Percentiles rank a stretch among this genome's conserved stretches.
Conservation (phyloP, 2,797 vertebrate genomes). For the Bovichtus diacanthus region DNA sequence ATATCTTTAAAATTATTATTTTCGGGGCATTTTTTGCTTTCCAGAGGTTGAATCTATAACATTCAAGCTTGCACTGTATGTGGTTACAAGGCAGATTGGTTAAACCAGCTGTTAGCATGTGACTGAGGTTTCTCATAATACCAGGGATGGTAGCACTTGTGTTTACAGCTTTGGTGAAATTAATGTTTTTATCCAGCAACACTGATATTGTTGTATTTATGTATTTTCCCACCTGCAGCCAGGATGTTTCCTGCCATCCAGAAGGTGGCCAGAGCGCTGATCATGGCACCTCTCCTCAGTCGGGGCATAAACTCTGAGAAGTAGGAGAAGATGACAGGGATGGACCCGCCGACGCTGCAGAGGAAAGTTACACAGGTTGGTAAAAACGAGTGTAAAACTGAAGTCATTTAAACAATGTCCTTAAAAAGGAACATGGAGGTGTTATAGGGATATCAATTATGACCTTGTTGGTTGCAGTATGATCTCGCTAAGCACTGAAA, state of each 20-base stretch:
- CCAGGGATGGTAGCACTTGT: neutral
- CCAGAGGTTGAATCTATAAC: neutral
- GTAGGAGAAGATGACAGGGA: slow-evolving; percentile 88
- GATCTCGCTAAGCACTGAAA: neutral
- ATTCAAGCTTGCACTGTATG: no score
- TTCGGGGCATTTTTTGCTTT: neutral
- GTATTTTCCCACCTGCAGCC: slow-evolving; percentile 78
- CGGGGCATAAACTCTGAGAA: slow-evolving; percentile 88
- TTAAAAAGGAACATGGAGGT: neutral
- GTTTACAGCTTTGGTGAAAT: neutral
- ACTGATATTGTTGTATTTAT: neutral
- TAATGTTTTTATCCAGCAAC: neutral
- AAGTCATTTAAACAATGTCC: neutral
- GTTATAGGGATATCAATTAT: neutral
- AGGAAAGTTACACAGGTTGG: neutral
- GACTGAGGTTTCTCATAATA: neutral
- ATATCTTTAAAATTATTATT: neutral
- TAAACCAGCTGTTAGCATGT: neutral
- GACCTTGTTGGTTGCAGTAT: neutral
- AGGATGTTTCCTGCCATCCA: slow-evolving; percentile 89
- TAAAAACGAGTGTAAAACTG: neutral
- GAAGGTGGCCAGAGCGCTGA: slow-evolving; percentile 86
- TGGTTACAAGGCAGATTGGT: fast-evolving
- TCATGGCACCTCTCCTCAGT: slow-evolving; percentile 82
- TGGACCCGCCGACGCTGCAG: slow-evolving; percentile 85